phyloP scores from a whole-genome alignment of 2,113 vertebrate genomes.

The Prietella phreatophila region DNA sequence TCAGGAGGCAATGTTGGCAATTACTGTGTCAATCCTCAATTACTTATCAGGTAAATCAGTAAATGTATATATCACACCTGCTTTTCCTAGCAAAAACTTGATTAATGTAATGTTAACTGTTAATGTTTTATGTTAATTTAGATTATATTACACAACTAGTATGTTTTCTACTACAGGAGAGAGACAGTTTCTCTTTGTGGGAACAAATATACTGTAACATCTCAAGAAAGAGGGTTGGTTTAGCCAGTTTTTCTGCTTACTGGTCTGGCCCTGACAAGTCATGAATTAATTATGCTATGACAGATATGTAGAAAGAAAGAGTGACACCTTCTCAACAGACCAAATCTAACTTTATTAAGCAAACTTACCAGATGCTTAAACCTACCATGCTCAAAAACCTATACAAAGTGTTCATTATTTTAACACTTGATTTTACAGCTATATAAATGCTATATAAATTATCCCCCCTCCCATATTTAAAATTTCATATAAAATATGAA shows the following conservation, averaged over 20 bases:
- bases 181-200: neutral
- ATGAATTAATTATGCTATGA: neutral
- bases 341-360: neutral
- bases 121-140: neutral
- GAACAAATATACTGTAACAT: neutral
- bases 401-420: neutral
- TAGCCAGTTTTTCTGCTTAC: conserved; percentile 5
- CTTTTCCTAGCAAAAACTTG: neutral
- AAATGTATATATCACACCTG: neutral
- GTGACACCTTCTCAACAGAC: neutral
- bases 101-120: neutral
- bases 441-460: no score
- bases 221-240: neutral
- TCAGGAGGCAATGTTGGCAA: neutral
- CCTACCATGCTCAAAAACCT: neutral
- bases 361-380: neutral
- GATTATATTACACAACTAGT: neutral
- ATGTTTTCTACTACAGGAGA: neutral
- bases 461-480: no score
- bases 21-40: neutral
- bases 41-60: neutral
- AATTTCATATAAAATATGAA: no score
- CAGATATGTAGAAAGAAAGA: neutral
- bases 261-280: conserved; percentile 20
- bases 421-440: no score